These are phyloP conservation scores for Drosophila jambulina DNA, from an alignment of 1,140 invertebrate species.

Conservation along the genomic window DNA sequence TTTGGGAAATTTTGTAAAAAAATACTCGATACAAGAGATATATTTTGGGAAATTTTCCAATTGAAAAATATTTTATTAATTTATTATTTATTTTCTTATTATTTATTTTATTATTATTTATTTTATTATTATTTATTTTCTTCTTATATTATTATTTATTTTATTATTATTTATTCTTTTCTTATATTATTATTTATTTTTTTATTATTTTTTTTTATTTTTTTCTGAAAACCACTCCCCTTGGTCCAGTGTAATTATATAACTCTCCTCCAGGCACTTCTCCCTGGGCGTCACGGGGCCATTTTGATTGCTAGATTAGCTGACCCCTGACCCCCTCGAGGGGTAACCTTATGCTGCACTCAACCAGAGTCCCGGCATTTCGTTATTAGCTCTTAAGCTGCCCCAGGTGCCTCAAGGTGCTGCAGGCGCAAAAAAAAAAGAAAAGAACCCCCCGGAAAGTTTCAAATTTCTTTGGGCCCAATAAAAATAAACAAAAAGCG, in stretches of 20 bases:
- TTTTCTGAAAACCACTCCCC: neutral
- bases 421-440: neutral
- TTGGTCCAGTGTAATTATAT: constrained; percentile 35
- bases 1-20: no score
- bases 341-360: constrained; percentile 51
- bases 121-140: no score
- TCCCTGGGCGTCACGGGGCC: constrained; percentile 5
- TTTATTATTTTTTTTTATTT: no score
- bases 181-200: no score
- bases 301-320: constrained; percentile 51
- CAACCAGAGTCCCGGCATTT: constrained; percentile 43
- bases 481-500: constrained; percentile 49
- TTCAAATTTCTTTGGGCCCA: constrained; percentile 63
- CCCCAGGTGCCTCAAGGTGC: constrained; percentile 51
- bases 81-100: no score
- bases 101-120: no score
- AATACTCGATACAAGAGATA: no score
- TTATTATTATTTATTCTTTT: no score
- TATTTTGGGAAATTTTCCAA: no score
- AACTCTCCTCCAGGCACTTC: constrained; percentile 3
- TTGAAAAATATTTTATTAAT: no score
- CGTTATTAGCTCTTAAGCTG: constrained; percentile 62
- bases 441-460: constrained; percentile 38
- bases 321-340: constrained; percentile 5
- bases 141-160: no score